Evolutionary conservation across 2,113 vertebrate species (phyloP).

Genomic region (Rhegmatorhina hoffmannsi): DNA sequence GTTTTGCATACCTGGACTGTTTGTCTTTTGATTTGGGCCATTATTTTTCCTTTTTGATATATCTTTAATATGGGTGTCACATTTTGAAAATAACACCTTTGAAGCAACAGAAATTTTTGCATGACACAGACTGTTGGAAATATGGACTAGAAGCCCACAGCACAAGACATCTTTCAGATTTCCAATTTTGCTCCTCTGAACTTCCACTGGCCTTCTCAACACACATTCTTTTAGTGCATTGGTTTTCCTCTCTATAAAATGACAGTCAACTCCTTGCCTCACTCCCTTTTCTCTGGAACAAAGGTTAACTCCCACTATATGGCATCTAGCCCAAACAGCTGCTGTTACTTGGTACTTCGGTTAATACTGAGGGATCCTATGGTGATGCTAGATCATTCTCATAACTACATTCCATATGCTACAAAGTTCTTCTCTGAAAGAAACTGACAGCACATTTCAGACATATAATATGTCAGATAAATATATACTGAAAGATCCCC

Average conservation of each 20-base stretch:
- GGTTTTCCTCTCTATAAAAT: background rate
- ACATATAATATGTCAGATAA: background rate
- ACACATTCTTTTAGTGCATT: background rate
- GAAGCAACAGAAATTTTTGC: background rate
- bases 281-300: background rate
- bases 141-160: accelerated
- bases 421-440: background rate
- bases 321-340: background rate
- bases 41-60: background rate
- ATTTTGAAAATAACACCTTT: background rate
- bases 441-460: background rate
- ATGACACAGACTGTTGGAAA: background rate
- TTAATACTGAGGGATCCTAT: background rate
- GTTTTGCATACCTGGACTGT: background rate
- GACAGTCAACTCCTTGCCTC: background rate
- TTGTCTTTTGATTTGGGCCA: background rate
- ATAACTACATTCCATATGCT: background rate
- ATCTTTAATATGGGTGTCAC: background rate
- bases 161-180: background rate
- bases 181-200: background rate
- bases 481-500: background rate
- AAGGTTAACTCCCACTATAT: background rate
- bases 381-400: background rate
- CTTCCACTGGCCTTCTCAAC: background rate
- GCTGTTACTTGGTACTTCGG: background rate